Percentiles rank a stretch among this genome's conserved stretches.
Evolutionary conservation across 2,797 vertebrate species (phyloP).

Genomic region (Acanthornis magna): DNA sequence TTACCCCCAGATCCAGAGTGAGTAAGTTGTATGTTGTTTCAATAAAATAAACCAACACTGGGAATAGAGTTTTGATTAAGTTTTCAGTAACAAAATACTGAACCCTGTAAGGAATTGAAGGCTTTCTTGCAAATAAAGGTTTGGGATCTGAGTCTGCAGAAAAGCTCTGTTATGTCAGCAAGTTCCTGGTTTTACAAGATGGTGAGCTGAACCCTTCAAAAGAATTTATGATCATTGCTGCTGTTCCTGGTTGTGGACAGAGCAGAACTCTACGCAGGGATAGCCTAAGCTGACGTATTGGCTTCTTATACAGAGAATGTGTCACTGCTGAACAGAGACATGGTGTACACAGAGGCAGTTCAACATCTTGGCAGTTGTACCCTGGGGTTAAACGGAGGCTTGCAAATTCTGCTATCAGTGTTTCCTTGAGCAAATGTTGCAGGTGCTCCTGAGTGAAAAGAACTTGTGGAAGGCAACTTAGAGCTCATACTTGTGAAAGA

Average conservation of each 20-base stretch:
- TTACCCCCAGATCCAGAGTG: not conserved
- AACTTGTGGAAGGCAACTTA: not conserved
- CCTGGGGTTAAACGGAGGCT: fast-evolving
- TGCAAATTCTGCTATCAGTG: not conserved
- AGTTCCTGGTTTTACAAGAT: not conserved
- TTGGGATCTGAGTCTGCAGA: not conserved
- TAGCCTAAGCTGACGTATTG: not conserved
- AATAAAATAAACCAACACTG: not conserved
- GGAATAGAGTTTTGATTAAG: not conserved
- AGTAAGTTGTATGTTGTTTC: not conserved
- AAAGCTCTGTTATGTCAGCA: not conserved
- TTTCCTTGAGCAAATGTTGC: not conserved
- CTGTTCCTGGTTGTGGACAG: not conserved
- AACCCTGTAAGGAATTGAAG: not conserved
- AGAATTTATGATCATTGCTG: not conserved
- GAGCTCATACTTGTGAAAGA: not conserved
- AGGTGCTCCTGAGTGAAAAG: not conserved
- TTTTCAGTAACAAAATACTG: not conserved
- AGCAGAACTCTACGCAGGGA: not conserved
- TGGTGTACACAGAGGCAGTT: not conserved
- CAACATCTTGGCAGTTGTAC: not conserved
- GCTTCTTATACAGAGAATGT: not conserved
- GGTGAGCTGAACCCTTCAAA: not conserved
- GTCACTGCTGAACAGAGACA: not conserved
- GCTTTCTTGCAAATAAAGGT: not conserved